A percentile compares a stretch with the other conserved stretches of the same genome.
Conservation (phyloP, 2,888 invertebrate species). For the Scaptomyza flava region DNA sequence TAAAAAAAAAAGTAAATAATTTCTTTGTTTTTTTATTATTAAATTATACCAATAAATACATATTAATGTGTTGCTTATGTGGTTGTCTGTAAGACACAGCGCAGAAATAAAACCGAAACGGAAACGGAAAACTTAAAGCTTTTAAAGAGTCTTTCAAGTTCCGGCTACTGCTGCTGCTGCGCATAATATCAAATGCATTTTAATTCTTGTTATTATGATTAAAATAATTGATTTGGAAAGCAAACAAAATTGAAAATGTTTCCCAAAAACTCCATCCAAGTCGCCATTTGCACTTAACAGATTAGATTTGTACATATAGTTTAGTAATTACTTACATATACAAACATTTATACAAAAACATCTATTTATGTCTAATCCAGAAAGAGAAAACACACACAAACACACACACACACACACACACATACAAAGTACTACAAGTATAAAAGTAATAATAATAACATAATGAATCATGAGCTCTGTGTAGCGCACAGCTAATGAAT, state of each 20-base stretch:
- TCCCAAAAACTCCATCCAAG: conserved; percentile 62
- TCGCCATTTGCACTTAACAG: conserved; percentile 66
- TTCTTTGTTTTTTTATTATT: conserved; percentile 17
- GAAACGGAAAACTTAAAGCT: background rate
- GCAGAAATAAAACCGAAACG: conserved; percentile 1
- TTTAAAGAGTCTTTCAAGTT: background rate
- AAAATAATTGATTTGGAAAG: conserved; percentile 14
- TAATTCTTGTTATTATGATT: conserved; percentile 29
- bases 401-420: conserved; percentile 14
- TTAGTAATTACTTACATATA: conserved; percentile 20
- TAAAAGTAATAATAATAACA: conserved; percentile 25
- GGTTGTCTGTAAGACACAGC: conserved; percentile 55
- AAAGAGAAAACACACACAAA: no score
- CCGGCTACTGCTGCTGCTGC: conserved; percentile 12
- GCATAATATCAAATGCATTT: conserved; percentile 31
- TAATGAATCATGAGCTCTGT: conserved; percentile 20
- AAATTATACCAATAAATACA: conserved; percentile 11
- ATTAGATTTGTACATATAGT: conserved; percentile 70
- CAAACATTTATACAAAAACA: background rate
- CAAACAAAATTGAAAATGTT: conserved; percentile 17
- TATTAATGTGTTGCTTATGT: conserved; percentile 27
- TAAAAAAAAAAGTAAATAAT: background rate
- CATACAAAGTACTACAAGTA: conserved; percentile 57
- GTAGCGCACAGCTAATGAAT: conserved; percentile 27
- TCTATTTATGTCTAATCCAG: background rate